Evolutionary conservation across 2,888 invertebrate genomes (phyloP).

Genomic region (Calameuta idolon): DNA sequence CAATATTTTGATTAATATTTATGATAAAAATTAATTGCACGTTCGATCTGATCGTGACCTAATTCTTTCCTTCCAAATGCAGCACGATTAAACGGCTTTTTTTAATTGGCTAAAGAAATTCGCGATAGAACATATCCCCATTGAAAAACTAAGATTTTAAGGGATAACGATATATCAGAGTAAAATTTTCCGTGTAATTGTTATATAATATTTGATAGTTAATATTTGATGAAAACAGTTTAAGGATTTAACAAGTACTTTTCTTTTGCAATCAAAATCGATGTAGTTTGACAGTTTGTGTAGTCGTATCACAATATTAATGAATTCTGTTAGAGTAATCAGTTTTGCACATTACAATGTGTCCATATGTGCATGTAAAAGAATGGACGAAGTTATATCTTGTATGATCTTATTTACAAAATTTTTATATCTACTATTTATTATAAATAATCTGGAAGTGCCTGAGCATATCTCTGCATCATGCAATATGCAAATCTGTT

Average conservation of each 20-base stretch:
- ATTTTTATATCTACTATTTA: neutral
- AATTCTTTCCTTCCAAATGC: neutral
- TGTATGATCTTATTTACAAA: neutral
- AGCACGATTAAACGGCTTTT: neutral
- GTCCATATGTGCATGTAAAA: neutral
- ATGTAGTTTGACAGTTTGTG: neutral
- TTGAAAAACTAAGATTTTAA: neutral
- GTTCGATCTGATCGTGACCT: neutral
- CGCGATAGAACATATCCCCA: neutral
- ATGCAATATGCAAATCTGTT: neutral
- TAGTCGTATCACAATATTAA: neutral
- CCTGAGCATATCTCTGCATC: neutral
- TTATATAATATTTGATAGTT: neutral
- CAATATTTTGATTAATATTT: neutral
- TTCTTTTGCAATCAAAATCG: neutral
- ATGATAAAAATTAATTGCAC: neutral
- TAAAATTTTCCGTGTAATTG: neutral
- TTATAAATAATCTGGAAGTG: neutral
- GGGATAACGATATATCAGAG: neutral
- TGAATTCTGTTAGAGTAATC: neutral
- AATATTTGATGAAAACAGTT: neutral
- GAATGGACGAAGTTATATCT: neutral
- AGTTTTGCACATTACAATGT: neutral
- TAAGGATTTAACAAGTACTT: neutral
- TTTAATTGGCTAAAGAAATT: neutral